Percentiles rank a stretch among this genome's conserved stretches.
phyloP scores from a whole-genome alignment of 2,888 invertebrate species.

The Lycia hirtaria region DNA sequence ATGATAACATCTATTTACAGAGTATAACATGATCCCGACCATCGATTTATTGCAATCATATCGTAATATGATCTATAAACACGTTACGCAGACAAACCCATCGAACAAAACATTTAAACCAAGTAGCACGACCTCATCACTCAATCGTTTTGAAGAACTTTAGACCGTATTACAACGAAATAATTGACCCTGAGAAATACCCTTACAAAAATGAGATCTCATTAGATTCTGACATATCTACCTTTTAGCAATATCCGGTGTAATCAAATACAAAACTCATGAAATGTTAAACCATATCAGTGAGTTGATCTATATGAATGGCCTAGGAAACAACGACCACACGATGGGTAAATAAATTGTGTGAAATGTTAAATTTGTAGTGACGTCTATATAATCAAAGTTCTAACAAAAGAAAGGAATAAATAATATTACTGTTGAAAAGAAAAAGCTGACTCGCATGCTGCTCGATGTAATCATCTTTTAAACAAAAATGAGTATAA shows the following conservation, averaged over 20 bases:
- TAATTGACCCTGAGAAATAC: not conserved
- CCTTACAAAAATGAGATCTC: not conserved
- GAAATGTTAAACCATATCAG: conserved; percentile 2
- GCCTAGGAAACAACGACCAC: not conserved
- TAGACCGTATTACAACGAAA: not conserved
- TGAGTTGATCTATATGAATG: not conserved
- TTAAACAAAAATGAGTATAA: no score
- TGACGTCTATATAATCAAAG: no score
- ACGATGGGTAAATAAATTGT: not conserved
- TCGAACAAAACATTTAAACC: conserved; percentile 19
- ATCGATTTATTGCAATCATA: conserved; percentile 32
- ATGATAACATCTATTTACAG: conserved; percentile 27
- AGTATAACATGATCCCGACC: conserved; percentile 22
- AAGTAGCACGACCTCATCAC: conserved; percentile 17
- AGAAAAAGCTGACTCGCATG: no score
- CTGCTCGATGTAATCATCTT: no score
- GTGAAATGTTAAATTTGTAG: no score
- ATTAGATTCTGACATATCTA: conserved; percentile 5
- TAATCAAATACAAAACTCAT: conserved; percentile 1
- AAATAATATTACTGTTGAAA: no score
- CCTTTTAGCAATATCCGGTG: conserved; percentile 14
- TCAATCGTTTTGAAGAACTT: not conserved
- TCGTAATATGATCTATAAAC: conserved; percentile 38
- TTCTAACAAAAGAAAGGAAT: no score
- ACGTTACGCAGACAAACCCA: conserved; percentile 17